Evolutionary conservation across 1,140 invertebrate species (phyloP), one percentile per base, ranked within the genome.

Genomic region (Drosophila mauritiana): DNA sequence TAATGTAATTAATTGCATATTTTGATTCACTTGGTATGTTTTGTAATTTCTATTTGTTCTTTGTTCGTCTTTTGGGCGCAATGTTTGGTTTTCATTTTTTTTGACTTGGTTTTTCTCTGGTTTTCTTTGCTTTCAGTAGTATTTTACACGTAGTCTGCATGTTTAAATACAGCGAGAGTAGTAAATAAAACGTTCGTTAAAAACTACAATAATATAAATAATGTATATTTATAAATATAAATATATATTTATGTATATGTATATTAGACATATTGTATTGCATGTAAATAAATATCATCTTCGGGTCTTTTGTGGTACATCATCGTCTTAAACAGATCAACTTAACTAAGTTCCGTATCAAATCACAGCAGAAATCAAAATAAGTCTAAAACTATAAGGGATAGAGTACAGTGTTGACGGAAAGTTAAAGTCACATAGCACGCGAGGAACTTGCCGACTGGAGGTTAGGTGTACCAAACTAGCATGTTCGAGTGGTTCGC

Each of bases 91-190:
- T 68, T 67, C 5, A 36, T 31, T 59, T 42, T 42, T 17, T 46
- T 69, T 34, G 53, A 40, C 25, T 56, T 3, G 31, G 11, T 39
- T 12, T 39, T 39, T 39, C 2, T 8, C 8, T 31, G 7, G 7
- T 10, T 31, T 31, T 31, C 31, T 31, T 68, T 61, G 27, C 7
- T n/a, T 57, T 61, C 54, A 52, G 37, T 69, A 52, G 37, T 69
- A 78, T 70, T 76, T 65, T 73, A 73, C 72, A 58, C 43, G 54
- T 81, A 46, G 51, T 48, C 67, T 82, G 57, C 48, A 72, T 67
- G 80, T 82, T 88, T 84, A 84, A 82, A 89, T 88, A 89, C 83
- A 88, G 83, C 86, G 84, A 88, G 72, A 80, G 52, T 82, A 82
- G 81, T 77, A 70, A 62, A 69, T 89, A 83, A 89, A 88, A 83